phyloP scores from a whole-genome alignment of 2,113 vertebrate genomes.

The crab-eating macaque (Macaca fascicularis) region T2T-MFA8v1.1 NC_088391.1:89112001-89112500 shows the following conservation, averaged over 20 bases:
- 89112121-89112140: not conserved
- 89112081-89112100: not conserved
- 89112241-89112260: no score
- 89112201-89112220: not conserved
- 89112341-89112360: not conserved
- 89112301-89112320: not conserved
- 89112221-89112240: accelerated
- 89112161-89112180: not conserved
- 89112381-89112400: not conserved
- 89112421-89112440: not conserved
- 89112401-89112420: not conserved
- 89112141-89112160: not conserved
- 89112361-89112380: not conserved
- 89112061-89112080: not conserved
- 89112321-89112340: not conserved
- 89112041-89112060: not conserved
- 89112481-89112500: not conserved
- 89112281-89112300: no score
- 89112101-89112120: not conserved
- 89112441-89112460: not conserved
- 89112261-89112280: not conserved
- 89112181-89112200: not conserved
- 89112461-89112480: not conserved
- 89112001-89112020: not conserved
- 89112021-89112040: not conserved